These are phyloP conservation scores for Gephyroberyx darwinii DNA, from an alignment of 2,797 vertebrate species.

Conservation along the genomic window DNA sequence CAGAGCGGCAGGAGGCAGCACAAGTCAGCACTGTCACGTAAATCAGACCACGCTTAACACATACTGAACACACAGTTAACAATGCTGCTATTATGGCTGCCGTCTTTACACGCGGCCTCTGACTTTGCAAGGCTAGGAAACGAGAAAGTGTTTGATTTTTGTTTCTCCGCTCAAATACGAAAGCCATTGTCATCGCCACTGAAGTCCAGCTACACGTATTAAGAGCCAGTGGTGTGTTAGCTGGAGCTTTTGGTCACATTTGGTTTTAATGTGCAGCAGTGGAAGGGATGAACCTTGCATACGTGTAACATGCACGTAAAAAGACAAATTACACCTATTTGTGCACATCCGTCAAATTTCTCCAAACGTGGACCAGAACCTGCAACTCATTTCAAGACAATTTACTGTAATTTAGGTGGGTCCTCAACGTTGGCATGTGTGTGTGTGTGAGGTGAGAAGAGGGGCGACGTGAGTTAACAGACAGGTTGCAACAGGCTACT, in stretches of 20 bases:
- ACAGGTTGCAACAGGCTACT: constrained; percentile 54
- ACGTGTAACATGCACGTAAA: background rate
- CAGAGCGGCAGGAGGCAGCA: constrained; percentile 7
- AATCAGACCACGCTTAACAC: constrained; percentile 28
- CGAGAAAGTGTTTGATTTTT: background rate
- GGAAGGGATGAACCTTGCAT: constrained; percentile 21
- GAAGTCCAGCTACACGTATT: constrained; percentile 5
- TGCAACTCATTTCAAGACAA: background rate
- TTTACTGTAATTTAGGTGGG: constrained; percentile 2
- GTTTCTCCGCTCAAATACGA: background rate
- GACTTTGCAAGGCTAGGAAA: constrained; percentile 3
- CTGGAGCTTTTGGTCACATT: constrained; percentile 29
- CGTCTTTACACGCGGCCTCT: background rate
- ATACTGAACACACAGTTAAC: constrained; percentile 9
- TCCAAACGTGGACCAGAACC: constrained; percentile 4
- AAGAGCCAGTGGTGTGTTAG: background rate
- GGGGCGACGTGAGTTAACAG: constrained; percentile 6
- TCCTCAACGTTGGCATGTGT: constrained; percentile 1
- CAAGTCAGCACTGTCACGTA: constrained; percentile 26
- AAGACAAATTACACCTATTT: constrained; percentile 11
- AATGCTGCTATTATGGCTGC: constrained; percentile 3
- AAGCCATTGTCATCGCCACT: background rate
- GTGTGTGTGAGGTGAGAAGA: constrained; percentile 18
- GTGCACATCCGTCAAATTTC: constrained; percentile 10
- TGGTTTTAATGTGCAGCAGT: constrained; percentile 38